Evolutionary conservation across 2,888 invertebrate genomes (phyloP).

Genomic region (Cybosia mesomella): DNA sequence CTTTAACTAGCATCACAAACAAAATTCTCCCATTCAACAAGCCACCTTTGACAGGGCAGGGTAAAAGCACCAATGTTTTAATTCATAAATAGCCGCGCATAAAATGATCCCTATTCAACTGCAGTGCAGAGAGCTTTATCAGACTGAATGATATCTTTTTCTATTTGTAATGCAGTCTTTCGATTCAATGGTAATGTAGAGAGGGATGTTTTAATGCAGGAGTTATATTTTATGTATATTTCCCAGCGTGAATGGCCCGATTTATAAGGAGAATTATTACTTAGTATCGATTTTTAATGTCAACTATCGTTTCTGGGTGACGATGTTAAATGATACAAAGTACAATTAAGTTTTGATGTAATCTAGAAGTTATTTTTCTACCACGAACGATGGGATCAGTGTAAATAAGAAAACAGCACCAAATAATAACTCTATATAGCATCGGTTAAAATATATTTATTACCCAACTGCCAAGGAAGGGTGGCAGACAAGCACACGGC

Average conservation of each 20-base stretch:
- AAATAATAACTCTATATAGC: too few relatives aligned
- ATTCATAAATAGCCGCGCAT: constrained; percentile 47
- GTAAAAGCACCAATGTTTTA: constrained; percentile 49
- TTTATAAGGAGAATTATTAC: neutral
- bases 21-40: constrained; percentile 37
- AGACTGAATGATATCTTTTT: neutral
- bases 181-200: neutral
- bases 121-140: neutral
- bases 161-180: neutral
- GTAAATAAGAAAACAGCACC: too few relatives aligned
- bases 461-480: too few relatives aligned
- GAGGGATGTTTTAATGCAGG: neutral
- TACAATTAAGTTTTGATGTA: too few relatives aligned
- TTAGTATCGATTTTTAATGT: neutral
- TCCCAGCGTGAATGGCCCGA: neutral
- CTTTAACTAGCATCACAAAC: constrained; percentile 10
- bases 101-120: constrained; percentile 47
- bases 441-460: too few relatives aligned
- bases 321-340: too few relatives aligned
- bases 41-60: constrained; percentile 39
- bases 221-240: constrained; percentile 1
- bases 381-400: too few relatives aligned
- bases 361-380: too few relatives aligned
- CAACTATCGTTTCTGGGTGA: neutral
- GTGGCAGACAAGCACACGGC: too few relatives aligned